A percentile compares a stretch with the other conserved stretches of the same genome.
These are phyloP conservation scores for Epinotia brunnichana DNA, from an alignment of 2,888 invertebrate species.

Conservation along the genomic window DNA sequence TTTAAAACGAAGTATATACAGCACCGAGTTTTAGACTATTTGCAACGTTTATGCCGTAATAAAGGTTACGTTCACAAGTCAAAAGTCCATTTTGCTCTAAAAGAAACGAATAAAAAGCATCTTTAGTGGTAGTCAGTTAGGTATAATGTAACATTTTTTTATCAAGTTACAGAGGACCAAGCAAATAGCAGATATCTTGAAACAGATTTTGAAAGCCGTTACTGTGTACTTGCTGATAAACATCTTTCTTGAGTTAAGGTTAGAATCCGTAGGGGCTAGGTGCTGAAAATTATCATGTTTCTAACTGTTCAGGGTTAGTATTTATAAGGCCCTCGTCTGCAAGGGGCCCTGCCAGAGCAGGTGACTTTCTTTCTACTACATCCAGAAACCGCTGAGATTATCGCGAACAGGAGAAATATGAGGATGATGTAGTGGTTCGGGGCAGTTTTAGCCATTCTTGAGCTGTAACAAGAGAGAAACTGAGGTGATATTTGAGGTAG, in stretches of 20 bases:
- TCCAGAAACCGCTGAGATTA: constrained; percentile 59
- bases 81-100: not conserved
- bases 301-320: constrained; percentile 46
- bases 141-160: constrained; percentile 2
- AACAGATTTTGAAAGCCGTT: not conserved
- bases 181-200: not conserved
- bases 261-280: not conserved
- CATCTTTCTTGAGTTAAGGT: not conserved
- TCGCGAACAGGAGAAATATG: constrained; percentile 51
- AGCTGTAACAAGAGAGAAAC: constrained; percentile 52
- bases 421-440: constrained; percentile 55
- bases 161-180: constrained; percentile 1
- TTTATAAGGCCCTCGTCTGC: constrained; percentile 67
- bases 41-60: not conserved
- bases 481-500: not conserved
- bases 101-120: not conserved
- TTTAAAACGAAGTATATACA: not conserved
- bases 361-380: constrained; percentile 59
- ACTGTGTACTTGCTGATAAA: not conserved
- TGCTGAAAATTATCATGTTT: not conserved
- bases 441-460: constrained; percentile 59
- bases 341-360: constrained; percentile 66
- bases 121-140: not conserved
- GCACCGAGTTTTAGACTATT: no score
- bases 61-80: not conserved